Evolutionary conservation across 2,113 vertebrate species (phyloP), one percentile per base, ranked within the genome.

Genomic region (Mormoops blainvillei): DNA sequence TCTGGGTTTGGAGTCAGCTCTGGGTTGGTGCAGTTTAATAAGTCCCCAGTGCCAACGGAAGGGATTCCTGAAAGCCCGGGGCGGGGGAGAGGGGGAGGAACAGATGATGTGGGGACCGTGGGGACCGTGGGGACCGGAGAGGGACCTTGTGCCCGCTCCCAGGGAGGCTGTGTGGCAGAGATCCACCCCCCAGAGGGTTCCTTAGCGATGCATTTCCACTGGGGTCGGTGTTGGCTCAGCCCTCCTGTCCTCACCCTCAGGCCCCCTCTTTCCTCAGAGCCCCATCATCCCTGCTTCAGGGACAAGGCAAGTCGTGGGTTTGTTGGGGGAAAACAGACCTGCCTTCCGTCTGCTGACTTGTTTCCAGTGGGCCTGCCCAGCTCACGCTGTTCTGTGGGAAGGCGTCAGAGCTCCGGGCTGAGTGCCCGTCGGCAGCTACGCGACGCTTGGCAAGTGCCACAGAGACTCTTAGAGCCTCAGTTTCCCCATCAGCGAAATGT

Each of bases 31-130:
- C 58, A 26, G 50, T 50, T 87, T 97, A 93, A 95, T 76, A 92
- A 94, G 93, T 83, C 94, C 97, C 96, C 89, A 89, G 95, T 2
- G 78, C 80, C 70, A 1, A 0, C 0, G 41, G 86, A 9, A 50
- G 26, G 43, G 36, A 18, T 52, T 67, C 67, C 26, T 43, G 36
- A 58, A 70, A 45, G 74, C 80, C 63, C 5, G 4, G 61, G 71
- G 67, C 20, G 1, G 41, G 41, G 71, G 63, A 15, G 15, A 33
- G 6, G 63, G 41, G 71, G 26, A 24, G 41, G 71, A 74, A 45
- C 73, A 48, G 43, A 45, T 33, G 73, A 48, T 26, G 5, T 18
- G 26, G n/a, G n/a, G n/a, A n/a, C n/a, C n/a, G n/a, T 18, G 26
- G n/a, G n/a, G n/a, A n/a, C n/a, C n/a, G n/a, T 18, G 26, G 41